Conservation (phyloP, 2,113 vertebrate species). For the Paradoxurus hermaphroditus region DNA sequence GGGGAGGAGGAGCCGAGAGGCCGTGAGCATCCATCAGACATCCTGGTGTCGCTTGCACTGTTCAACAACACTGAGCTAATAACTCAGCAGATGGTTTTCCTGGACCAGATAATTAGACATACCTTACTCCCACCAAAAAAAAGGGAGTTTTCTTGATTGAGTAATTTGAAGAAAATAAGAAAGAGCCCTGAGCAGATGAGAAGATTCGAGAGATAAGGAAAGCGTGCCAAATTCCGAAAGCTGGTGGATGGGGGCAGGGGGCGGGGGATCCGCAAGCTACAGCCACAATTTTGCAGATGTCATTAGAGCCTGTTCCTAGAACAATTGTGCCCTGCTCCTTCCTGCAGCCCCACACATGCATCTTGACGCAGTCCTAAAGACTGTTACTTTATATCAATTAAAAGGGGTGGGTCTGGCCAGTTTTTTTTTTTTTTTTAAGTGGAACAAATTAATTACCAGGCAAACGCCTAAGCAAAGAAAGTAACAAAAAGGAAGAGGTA, state of each 20-base stretch:
- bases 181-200: not conserved
- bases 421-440: too few species aligned
- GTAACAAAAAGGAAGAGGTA: not conserved
- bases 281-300: not conserved
- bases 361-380: not conserved
- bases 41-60: not conserved
- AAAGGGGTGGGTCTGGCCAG: not conserved
- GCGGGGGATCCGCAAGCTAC: not conserved
- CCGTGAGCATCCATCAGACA: not conserved
- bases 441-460: not conserved
- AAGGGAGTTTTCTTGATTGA: conserved; percentile 50
- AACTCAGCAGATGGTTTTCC: conserved; percentile 59
- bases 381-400: not conserved
- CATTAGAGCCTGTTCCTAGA: not conserved
- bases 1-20: not conserved
- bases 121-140: conserved; percentile 56
- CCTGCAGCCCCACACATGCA: not conserved
- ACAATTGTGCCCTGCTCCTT: not conserved
- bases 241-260: not conserved
- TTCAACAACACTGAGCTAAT: not conserved
- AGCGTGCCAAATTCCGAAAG: conserved; percentile 10
- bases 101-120: conserved; percentile 64
- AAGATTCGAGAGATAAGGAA: conserved; percentile 38
- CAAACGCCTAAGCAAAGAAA: not conserved
- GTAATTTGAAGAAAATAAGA: conserved; percentile 55